Percentiles rank a stretch among this genome's conserved stretches.
Evolutionary conservation across 2,113 vertebrate species (phyloP).

Genomic region (Pteruthius melanotis): DNA sequence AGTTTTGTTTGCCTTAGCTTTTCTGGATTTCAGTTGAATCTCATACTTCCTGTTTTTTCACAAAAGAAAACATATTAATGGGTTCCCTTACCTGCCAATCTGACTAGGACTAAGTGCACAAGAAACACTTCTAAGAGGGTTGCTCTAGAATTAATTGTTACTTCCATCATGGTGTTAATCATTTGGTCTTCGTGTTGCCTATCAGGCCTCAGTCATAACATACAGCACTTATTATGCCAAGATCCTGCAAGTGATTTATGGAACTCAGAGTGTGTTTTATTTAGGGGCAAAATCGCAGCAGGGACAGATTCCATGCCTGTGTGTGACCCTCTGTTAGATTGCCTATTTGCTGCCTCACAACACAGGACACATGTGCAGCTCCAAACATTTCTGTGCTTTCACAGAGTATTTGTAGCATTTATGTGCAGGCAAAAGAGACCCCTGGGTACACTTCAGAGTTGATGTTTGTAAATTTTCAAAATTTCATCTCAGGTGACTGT

Average conservation of each 20-base stretch:
- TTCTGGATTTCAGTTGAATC: not conserved
- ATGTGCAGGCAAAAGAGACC: not conserved
- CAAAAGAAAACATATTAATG: not conserved
- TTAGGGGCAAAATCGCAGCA: conserved; percentile 33
- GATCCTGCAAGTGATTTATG: conserved; percentile 13
- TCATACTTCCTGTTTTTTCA: not conserved
- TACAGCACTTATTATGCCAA: not conserved
- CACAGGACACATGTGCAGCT: conserved; percentile 16
- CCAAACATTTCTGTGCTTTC: not conserved
- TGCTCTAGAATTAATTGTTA: not conserved
- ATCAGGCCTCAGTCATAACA: not conserved
- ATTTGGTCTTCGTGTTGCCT: not conserved
- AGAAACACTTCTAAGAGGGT: not conserved
- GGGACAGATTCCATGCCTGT: conserved; percentile 23
- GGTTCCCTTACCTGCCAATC: not conserved
- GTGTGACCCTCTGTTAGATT: not conserved
- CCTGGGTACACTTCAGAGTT: not conserved
- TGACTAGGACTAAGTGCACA: not conserved
- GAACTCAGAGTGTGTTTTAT: not conserved
- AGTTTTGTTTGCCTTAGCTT: not conserved
- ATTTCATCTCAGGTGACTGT: not conserved
- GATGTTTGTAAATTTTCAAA: not conserved
- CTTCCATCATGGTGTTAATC: not conserved
- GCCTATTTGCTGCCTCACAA: not conserved
- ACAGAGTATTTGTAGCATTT: conserved; percentile 8